Conservation (phyloP, 1,140 invertebrate species). For the Maconellicoccus hirsutus region DNA sequence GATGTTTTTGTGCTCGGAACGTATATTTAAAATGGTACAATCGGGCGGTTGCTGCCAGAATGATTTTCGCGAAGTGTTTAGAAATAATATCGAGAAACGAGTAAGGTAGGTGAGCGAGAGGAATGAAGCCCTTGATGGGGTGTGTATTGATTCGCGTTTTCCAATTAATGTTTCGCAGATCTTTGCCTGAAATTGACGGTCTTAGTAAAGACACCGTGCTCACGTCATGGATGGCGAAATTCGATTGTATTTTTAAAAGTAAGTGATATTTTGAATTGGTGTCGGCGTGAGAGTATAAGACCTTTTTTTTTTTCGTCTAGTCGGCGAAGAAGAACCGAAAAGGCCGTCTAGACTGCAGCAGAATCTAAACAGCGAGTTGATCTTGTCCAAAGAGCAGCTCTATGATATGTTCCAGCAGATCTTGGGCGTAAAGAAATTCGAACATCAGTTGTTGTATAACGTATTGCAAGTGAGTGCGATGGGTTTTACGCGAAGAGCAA, state of each 20-base stretch:
- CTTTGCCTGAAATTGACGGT: conserved; percentile 97
- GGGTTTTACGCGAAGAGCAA: too few species aligned
- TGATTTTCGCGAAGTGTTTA: conserved; percentile 97
- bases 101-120: conserved; percentile 52
- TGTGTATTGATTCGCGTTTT: neutral
- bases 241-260: conserved; percentile 97
- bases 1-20: conserved; percentile 92
- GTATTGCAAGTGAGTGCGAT: conserved; percentile 82
- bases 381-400: conserved; percentile 90
- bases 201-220: conserved; percentile 98
- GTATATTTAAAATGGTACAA: conserved; percentile 88
- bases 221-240: conserved; percentile 98
- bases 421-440: conserved; percentile 96
- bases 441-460: conserved; percentile 98
- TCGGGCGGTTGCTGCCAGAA: conserved; percentile 94
- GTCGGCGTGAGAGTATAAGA: neutral
- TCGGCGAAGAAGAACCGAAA: conserved; percentile 76
- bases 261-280: conserved; percentile 27
- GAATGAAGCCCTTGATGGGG: too few species aligned
- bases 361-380: conserved; percentile 80
- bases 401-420: conserved; percentile 99
- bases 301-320: conserved; percentile 29
- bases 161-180: conserved; percentile 43
- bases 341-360: conserved; percentile 72
- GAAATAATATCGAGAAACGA: conserved; percentile 93